phyloP scores from a whole-genome alignment of 2,113 vertebrate genomes.

The Urocolius indicus region DNA sequence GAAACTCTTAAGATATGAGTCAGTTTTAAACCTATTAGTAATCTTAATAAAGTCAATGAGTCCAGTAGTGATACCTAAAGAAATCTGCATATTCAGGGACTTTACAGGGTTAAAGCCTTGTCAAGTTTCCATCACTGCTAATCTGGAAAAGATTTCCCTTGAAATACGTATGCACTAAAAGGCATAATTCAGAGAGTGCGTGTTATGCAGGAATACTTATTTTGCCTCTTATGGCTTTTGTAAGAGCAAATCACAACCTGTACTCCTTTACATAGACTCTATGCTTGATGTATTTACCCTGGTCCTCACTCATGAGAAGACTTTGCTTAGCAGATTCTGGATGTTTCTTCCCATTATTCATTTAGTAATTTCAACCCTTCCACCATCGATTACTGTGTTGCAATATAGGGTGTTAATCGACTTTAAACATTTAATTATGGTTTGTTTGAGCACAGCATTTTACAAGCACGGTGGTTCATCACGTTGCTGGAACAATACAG shows the following conservation, averaged over 20 bases:
- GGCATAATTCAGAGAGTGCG: not conserved
- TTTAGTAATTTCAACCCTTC: not conserved
- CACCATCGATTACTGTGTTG: not conserved
- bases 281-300: not conserved
- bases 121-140: not conserved
- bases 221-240: not conserved
- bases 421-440: conserved; percentile 45
- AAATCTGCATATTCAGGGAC: not conserved
- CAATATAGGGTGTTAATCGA: not conserved
- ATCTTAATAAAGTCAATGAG: not conserved
- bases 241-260: not conserved
- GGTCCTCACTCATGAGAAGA: not conserved
- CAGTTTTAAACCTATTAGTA: not conserved
- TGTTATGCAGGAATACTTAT: not conserved
- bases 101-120: not conserved
- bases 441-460: conserved; percentile 3
- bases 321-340: not conserved
- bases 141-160: not conserved
- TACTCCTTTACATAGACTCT: not conserved
- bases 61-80: not conserved
- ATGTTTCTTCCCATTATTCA: conserved; percentile 12
- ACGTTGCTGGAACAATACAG: conserved; percentile 25
- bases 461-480: conserved; percentile 22
- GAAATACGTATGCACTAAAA: not conserved
- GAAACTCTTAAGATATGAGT: not conserved